Base-by-base conservation (phyloP, 2,797 vertebrate species). In the Danio tinwini region DNA sequence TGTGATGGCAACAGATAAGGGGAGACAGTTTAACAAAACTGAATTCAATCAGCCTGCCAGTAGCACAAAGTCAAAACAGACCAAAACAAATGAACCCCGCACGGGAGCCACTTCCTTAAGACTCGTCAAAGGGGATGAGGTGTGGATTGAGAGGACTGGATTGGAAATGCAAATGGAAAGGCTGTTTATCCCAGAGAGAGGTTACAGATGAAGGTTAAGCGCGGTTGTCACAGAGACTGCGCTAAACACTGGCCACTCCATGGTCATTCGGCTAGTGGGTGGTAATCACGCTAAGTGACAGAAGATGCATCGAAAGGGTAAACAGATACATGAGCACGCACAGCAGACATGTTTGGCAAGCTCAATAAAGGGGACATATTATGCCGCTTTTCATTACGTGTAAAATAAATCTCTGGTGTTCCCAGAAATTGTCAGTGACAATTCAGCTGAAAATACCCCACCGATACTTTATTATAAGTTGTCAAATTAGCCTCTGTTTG, bases 21-120 rank as follows among this genome's bases (percentile, higher is more conserved):
- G 90, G 58, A 84, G 83, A 85, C 91, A 90, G 90, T 90, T 91
- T 87, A 88, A 91, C 91, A 91, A 92, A 92, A 86, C 78, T 88
- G 91, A 93, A 90, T 91, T 87, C 89, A 89, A 91, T 91, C 90
- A 90, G 87, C 86, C 81, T 87, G 89, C 89, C 90, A 84, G 74
- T 64, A 73, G 76, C 44, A 74, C 81, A 81, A 80, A 80, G 82
- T 82, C 78, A 82, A 82, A 78, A 83, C 76, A 78, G 80, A 81
- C 40, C 74, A 85, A 72, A 88, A 90, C 90, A 90, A 92, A 92
- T 90, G 88, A 92, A 90, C 84, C 86, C 76, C 55, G 8, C 40
- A 37, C 74, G 63, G 81, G 71, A 39, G 76, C 16, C 55, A 64
- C 62, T 80, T 80, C 73, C 77, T 84, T 77, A 74, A 74, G 76